These are phyloP conservation scores for Egretta garzetta DNA, from an alignment of 2,113 vertebrate genomes.

Conservation along the genomic window DNA sequence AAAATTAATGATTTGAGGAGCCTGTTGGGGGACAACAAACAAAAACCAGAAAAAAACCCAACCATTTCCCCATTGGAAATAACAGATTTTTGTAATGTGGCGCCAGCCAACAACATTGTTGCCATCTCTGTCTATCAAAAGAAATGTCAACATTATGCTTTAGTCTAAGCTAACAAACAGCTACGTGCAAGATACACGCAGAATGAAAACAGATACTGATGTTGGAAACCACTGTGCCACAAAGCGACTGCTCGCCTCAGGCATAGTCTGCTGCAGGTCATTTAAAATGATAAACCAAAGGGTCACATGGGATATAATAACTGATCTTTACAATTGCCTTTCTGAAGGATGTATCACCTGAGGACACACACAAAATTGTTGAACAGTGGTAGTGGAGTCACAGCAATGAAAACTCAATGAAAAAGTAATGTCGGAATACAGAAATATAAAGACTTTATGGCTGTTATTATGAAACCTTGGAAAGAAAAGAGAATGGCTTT, in stretches of 20 bases:
- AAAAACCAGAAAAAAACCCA: background rate
- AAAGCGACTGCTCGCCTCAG: background rate
- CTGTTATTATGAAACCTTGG: background rate
- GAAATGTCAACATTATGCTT: background rate
- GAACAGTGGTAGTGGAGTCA: background rate
- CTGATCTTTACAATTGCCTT: background rate
- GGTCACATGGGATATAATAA: conserved; percentile 8
- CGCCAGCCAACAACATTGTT: background rate
- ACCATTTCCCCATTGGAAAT: background rate
- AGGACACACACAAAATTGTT: background rate
- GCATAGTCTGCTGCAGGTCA: conserved; percentile 41
- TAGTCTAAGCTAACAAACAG: background rate
- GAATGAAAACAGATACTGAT: conserved; percentile 3
- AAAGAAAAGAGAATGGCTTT: background rate
- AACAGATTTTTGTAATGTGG: background rate
- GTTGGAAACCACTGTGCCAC: background rate
- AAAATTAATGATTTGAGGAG: background rate
- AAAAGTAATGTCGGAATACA: background rate
- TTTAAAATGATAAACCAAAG: conserved; percentile 53
- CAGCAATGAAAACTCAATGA: background rate
- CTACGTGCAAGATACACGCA: background rate
- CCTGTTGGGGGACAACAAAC: background rate
- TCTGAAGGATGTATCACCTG: conserved; percentile 40
- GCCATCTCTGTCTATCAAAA: background rate
- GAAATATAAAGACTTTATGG: background rate